phyloP scores from a whole-genome alignment of 2,888 invertebrate species.

The Lithophane leautieri region DNA sequence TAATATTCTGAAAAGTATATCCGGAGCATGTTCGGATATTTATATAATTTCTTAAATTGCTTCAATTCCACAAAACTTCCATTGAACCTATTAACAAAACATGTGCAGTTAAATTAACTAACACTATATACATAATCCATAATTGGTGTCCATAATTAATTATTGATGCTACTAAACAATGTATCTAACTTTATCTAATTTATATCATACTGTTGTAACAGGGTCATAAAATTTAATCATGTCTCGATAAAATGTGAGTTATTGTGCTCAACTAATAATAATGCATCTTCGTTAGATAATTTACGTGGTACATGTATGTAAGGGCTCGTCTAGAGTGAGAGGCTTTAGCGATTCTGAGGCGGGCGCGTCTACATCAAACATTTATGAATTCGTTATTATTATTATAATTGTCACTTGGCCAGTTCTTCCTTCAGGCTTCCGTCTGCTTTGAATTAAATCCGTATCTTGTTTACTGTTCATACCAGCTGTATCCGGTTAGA shows the following conservation, averaged over 20 bases:
- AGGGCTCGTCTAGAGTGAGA: not conserved
- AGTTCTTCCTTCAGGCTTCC: not conserved
- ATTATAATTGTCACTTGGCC: not conserved
- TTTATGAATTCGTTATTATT: not conserved
- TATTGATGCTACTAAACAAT: conserved; percentile 10
- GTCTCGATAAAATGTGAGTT: conserved; percentile 62
- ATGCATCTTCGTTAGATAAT: conserved; percentile 37
- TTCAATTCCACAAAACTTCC: not conserved
- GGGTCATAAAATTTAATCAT: conserved; percentile 67
- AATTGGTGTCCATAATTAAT: conserved; percentile 21
- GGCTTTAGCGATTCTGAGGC: not conserved
- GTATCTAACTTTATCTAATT: conserved; percentile 15
- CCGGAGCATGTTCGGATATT: no score
- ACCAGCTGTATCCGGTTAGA: no score
- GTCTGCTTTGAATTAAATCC: not conserved
- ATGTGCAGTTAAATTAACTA: not conserved
- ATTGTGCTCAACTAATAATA: conserved; percentile 52
- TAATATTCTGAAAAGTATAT: no score
- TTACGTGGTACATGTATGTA: conserved; percentile 12
- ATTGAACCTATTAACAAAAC: not conserved
- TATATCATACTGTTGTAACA: conserved; percentile 51
- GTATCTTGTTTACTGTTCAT: not conserved
- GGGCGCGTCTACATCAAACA: not conserved
- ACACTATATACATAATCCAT: no score
- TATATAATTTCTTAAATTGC: no score